A percentile compares a stretch with the other conserved stretches of the same genome.
phyloP scores from a whole-genome alignment of 2,113 vertebrate species.

The Agapornis roseicollis region DNA sequence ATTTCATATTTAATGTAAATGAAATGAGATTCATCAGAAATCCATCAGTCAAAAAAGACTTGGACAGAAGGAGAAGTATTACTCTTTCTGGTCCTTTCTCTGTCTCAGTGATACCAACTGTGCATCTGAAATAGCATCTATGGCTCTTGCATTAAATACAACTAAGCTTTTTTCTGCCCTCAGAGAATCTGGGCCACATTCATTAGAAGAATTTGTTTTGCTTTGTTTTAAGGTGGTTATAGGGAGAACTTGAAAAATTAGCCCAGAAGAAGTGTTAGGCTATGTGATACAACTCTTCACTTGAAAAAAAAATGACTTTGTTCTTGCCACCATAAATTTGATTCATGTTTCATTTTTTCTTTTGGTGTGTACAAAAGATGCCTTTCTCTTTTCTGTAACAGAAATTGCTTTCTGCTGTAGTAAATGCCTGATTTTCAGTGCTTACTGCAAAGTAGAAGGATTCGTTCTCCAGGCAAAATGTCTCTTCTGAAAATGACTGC shows the following conservation, averaged over 20 bases:
- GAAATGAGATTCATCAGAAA: slow-evolving; percentile 27
- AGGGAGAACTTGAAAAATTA: slow-evolving; percentile 42
- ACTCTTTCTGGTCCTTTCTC: background rate
- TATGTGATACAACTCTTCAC: background rate
- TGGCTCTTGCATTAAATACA: background rate
- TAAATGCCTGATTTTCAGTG: background rate
- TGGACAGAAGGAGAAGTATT: background rate
- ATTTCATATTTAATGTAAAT: slow-evolving; percentile 41
- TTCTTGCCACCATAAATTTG: slow-evolving; percentile 33
- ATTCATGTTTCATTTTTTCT: slow-evolving; percentile 40
- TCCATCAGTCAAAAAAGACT: slow-evolving; percentile 5
- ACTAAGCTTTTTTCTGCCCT: background rate
- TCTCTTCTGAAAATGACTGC: slow-evolving; percentile 35
- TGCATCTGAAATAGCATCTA: background rate
- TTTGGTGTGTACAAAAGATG: background rate
- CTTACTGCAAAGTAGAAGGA: background rate
- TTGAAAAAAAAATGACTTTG: slow-evolving; percentile 9
- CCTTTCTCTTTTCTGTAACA: background rate
- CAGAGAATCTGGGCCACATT: background rate
- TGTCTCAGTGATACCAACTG: background rate
- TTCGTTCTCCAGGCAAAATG: slow-evolving; percentile 40
- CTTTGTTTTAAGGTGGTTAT: slow-evolving; percentile 21
- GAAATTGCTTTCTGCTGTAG: background rate
- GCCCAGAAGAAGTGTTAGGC: background rate
- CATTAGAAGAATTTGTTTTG: slow-evolving; percentile 31